Base-by-base conservation (phyloP, 2,113 vertebrate genomes). In the Melanerpes aurifrons region DNA sequence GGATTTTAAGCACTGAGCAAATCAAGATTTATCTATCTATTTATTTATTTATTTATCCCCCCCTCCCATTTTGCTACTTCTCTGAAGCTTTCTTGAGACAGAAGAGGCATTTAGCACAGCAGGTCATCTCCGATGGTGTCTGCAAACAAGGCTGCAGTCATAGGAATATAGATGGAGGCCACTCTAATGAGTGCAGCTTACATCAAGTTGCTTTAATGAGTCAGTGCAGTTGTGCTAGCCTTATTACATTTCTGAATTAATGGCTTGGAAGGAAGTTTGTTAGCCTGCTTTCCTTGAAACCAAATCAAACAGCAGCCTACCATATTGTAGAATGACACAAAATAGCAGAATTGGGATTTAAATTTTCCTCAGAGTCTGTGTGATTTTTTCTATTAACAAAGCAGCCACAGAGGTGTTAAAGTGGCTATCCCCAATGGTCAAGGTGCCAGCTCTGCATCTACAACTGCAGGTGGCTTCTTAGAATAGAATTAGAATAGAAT, bases 171-270 rank as follows among this genome's bases (percentile, higher is more conserved):
- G 91, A 93, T 89, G 92, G 82, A 63, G 48, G 67, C 82, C 53
- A 75, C 62, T 82, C 61, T 93, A 84, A 92, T 37, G 71, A 95
- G 84, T 13, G 43, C 82, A 78, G 80, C 77, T 90, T 91, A 73
- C 87, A 86, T 87, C 69, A 43, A 71, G 94, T 92, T 83, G 67
- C 67, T 82, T 70, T 93, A 95, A 89, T 94, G 94, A 96, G 87
- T 58, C 91, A 54, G 37, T 71, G 78, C 62, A 56, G 73, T 87
- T 92, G 73, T 73, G 62, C 79, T 87, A 62, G 88, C 63, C 89
- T 82, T 81, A 75, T 53, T 96, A 70, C 79, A 68, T n/a, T 35
- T 56, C 71, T 82, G 91, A 86, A 91, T 87, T 94, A 92, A 94
- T 93, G 91, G 54, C 77, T 94, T 72, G 83, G 80, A 94, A 94